Conservation (phyloP, 2,888 invertebrate genomes). For the Hydroisotoma schaefferi region DNA sequence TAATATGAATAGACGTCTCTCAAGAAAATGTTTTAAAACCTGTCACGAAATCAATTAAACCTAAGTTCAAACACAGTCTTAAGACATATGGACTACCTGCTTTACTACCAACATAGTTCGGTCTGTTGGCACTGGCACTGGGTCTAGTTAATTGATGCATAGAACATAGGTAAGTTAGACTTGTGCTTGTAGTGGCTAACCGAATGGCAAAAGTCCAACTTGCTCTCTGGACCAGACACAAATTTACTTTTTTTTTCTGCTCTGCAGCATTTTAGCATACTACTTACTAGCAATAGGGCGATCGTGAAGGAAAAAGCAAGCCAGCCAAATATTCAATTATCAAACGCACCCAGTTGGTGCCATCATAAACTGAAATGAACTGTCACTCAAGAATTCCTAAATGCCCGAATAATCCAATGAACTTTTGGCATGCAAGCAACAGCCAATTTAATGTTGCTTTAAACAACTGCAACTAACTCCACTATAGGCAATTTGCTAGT, state of each 20-base stretch:
- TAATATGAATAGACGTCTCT: too few species aligned
- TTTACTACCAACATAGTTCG: too few species aligned
- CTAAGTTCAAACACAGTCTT: background rate
- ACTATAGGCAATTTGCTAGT: too few species aligned
- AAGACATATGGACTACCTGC: background rate
- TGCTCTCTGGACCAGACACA: conserved; percentile 6
- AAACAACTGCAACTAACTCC: too few species aligned
- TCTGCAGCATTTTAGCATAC: too few species aligned
- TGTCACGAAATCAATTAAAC: conserved; percentile 1
- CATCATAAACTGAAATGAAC: conserved; percentile 14
- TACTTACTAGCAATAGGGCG: too few species aligned
- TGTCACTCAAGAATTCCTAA: conserved; percentile 13
- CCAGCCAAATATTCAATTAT: conserved; percentile 12
- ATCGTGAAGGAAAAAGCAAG: too few species aligned
- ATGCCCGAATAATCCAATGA: conserved; percentile 7
- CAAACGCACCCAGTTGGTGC: conserved; percentile 8
- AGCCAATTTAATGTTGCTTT: background rate
- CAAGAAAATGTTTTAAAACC: too few species aligned
- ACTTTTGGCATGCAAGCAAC: conserved; percentile 5
- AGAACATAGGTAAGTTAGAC: too few species aligned
- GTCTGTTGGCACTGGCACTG: too few species aligned
- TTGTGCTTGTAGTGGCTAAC: too few species aligned
- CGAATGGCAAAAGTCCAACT: conserved; percentile 1
- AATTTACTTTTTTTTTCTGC: background rate
- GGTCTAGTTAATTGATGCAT: too few species aligned